Base-by-base conservation (phyloP, 2,797 vertebrate genomes). In the Schizothorax lantsangensis region DNA sequence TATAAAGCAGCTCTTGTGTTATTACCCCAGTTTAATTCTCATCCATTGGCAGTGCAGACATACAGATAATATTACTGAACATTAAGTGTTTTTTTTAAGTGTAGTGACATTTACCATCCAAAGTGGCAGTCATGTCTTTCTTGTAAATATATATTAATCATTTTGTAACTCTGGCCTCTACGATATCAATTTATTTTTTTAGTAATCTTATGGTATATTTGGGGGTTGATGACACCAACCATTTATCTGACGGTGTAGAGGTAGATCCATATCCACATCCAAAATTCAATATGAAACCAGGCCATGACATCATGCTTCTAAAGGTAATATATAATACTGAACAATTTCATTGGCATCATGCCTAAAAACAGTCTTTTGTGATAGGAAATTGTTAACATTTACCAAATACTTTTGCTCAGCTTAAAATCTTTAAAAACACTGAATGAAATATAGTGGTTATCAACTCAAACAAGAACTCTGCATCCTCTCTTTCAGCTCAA, bases 251-350 rank as follows among this genome's bases (percentile, higher is more conserved):
- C 8, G 0, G 0, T 0, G 4, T 86, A 4, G 0, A 0, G 17
- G 91, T 92, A 1, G 10, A 81, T 17, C 0, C 2, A 83, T 84
- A n/a, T 90, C 86, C 75, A 73, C 87, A 89, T 69, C 0, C 80
- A 49, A 0, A 81, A 0, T 94, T 81, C 19, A 2, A 21, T 1
- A 0, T 0, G 0, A 2, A 0, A 0, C n/a, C 0, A 0, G 10
- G 0, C 2, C 85, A 94, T 33, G 93, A 95, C 84, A 89, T 94
- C 40, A 93, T 94, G 93, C 84, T 95, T 69, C 90, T 95, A 0
- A 92, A 94, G 91, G 94, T 95, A 90, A 91, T 47, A n/a, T 0
- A 43, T 79, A 17, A 59, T 9, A 59, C n/a, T n/a, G 0, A 5
- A 0, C 0, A 0, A 23, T 21, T 19, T 12, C 7, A 62, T 10